Percentiles rank a stretch among this genome's conserved stretches.
These are phyloP conservation scores for Magallana ariakensis DNA, from an alignment of 1,140 invertebrate species.

Conservation along the genomic window DNA sequence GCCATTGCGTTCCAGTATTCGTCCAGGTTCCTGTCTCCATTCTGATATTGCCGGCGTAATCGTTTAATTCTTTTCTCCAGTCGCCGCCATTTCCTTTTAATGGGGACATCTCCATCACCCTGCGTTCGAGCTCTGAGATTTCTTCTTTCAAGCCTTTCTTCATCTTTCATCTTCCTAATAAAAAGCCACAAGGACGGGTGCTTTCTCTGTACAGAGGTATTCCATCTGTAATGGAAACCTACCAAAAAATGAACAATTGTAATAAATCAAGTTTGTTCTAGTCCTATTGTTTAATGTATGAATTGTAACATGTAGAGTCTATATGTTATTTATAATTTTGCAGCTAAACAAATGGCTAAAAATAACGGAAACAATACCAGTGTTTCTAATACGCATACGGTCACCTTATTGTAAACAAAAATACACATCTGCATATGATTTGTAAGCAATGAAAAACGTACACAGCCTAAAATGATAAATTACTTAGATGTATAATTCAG, in stretches of 20 bases:
- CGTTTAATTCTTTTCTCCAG: background rate
- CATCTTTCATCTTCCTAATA: background rate
- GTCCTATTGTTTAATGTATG: no score
- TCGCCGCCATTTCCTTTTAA: background rate
- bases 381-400: no score
- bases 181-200: background rate
- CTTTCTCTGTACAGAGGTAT: background rate
- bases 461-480: no score
- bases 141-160: background rate
- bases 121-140: background rate
- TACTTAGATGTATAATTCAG: no score
- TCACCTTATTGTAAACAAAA: no score
- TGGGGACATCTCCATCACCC: background rate
- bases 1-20: slow-evolving; percentile 14
- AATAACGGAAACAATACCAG: no score
- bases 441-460: no score
- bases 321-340: background rate
- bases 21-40: background rate
- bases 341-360: no score
- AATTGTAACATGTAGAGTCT: no score
- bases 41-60: background rate
- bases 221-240: background rate
- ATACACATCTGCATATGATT: no score
- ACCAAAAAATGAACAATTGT: background rate
- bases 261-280: no score